Evolutionary conservation across 2,888 invertebrate genomes (phyloP), one percentile per base, ranked within the genome.

Genomic region (Cephus sareptanus): DNA sequence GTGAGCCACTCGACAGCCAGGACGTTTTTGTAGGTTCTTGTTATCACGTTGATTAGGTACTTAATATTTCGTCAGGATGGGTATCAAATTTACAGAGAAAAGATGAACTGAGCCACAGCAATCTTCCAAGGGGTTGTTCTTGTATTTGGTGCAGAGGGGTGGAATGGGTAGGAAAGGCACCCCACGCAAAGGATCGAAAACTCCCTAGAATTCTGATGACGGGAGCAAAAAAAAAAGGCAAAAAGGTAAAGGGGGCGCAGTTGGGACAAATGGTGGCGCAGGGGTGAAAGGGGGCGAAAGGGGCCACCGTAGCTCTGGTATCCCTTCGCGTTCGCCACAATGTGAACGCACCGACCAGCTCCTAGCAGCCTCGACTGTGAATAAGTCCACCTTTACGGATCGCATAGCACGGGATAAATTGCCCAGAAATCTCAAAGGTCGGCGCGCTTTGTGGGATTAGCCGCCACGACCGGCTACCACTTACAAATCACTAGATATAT

Each of bases 401-500:
- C 85, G 85, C 86, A 86, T 87, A 85, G 85, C 87, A 85, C 81
- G 82, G 85, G 86, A 89, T 87, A 89, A 88, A 88, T 89, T 88
- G 88, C 85, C 87, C 88, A 87, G 87, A 89, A 88, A 86, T 87
- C 86, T 85, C 84, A 83, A 83, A 86, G 83, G 85, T 84, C 87
- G 87, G 85, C 83, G 73, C 81, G 83, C 88, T 89, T 88, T 88
- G 88, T 89, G 81, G 88, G 89, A 90, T 89, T 89, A 89, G 87
- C 76, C 80, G 75, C 79, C 82, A 84, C 85, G 82, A 82, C 82
- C 79, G 86, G 86, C 88, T 89, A 87, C 88, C 86, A 86, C 86
- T 85, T 85, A 88, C 86, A 88, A 88, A 89, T 89, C 87, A 88
- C 85, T 84, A 83, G 74, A 30, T 33, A 34, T 87, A 86, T 88